Evolutionary conservation across 2,113 vertebrate genomes (phyloP), one percentile per base, ranked within the genome.

Genomic region (Hippocampus barbouri): DNA sequence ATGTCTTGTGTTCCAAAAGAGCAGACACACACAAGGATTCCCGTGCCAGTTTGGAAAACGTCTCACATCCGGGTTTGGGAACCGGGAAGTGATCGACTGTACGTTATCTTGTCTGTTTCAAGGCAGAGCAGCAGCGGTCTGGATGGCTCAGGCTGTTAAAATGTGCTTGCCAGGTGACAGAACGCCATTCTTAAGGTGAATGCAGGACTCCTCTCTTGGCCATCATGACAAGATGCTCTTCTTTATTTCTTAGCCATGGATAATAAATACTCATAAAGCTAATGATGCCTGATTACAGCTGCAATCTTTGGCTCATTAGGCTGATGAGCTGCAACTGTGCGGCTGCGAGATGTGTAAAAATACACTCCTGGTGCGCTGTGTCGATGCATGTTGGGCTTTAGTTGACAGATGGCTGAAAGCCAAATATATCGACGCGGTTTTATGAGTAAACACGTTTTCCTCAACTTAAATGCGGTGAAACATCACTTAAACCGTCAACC

Each of bases 221-320:
- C 84, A 87, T 92, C 89, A 90, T 87, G 83, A 87, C 80, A 88
- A 91, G 91, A 85, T 88, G 86, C 80, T 86, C 84, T 80, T 91
- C 90, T 92, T 89, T 90, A 87, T 87, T 85, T 91, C 88, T 82
- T 76, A 85, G 88, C 90, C 87, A 89, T 87, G 78, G 89, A 92
- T 91, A 93, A 93, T 93, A 93, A 93, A 93, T 91, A 92, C 92
- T 93, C 91, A 93, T 93, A 91, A 93, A 91, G 86, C 89, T 93
- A 93, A 93, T 93, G 92, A 92, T 82, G 90, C 91, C 90, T 93
- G 91, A 93, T 93, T 93, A 92, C 91, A 89, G 88, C 90, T 85
- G 91, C 93, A 93, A 92, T 93, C 88, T 92, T 91, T 92, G 93
- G 82, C 91, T 93, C 93, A 93, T 93, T 93, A 93, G 87, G 89